Percentiles rank a stretch among this genome's conserved stretches.
phyloP scores from a whole-genome alignment of 2,113 vertebrate genomes.

The Danio rerio region GRCz12tu NC_133199.1:33198001-33198500 shows the following conservation, averaged over 20 bases:
- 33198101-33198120: too few relatives aligned
- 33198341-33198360: constrained; percentile 75
- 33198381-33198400: constrained; percentile 77
- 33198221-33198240: constrained; percentile 52
- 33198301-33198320: constrained; percentile 55
- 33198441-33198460: constrained; percentile 77
- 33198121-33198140: too few relatives aligned
- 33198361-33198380: constrained; percentile 79
- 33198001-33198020: too few relatives aligned
- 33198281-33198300: constrained; percentile 46
- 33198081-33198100: too few relatives aligned
- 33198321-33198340: constrained; percentile 60
- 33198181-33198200: neutral
- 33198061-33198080: too few relatives aligned
- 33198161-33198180: neutral
- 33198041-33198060: too few relatives aligned
- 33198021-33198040: too few relatives aligned
- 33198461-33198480: constrained; percentile 75
- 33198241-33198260: constrained; percentile 45
- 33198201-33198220: constrained; percentile 36
- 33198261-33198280: constrained; percentile 52
- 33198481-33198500: constrained; percentile 52
- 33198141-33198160: too few relatives aligned
- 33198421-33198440: constrained; percentile 76
- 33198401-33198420: constrained; percentile 80